A percentile compares a stretch with the other conserved stretches of the same genome.
These are phyloP conservation scores for Hippocampus guttulatus DNA, from an alignment of 2,113 vertebrate genomes.

Conservation along the genomic window DNA sequence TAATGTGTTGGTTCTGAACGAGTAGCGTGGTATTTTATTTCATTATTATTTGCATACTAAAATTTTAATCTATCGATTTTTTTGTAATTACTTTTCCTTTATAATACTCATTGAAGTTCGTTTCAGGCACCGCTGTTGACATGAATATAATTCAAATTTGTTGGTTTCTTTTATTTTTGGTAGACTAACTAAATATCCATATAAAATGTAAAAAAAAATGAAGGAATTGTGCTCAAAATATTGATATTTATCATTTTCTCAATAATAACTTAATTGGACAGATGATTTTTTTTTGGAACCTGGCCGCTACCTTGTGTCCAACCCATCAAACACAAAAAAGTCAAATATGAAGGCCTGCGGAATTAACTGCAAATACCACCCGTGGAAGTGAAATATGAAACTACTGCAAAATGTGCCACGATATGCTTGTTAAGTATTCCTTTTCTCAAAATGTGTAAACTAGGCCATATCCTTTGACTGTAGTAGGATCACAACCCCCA, in stretches of 20 bases:
- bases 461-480: not conserved
- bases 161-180: too few species aligned
- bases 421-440: not conserved
- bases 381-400: not conserved
- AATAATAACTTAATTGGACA: not conserved
- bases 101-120: too few species aligned
- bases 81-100: too few species aligned
- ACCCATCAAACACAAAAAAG: not conserved
- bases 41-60: too few species aligned
- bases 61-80: too few species aligned
- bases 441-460: not conserved
- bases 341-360: not conserved
- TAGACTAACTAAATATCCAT: too few species aligned
- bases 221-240: too few species aligned
- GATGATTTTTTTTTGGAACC: not conserved
- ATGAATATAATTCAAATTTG: too few species aligned
- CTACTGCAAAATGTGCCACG: not conserved
- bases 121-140: too few species aligned
- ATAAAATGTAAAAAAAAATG: not conserved
- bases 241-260: too few species aligned
- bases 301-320: not conserved
- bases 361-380: not conserved
- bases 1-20: too few species aligned
- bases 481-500: constrained; percentile 30
- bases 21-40: too few species aligned